phyloP scores from a whole-genome alignment of 2,888 invertebrate genomes.

The Nymphalis c-album region DNA sequence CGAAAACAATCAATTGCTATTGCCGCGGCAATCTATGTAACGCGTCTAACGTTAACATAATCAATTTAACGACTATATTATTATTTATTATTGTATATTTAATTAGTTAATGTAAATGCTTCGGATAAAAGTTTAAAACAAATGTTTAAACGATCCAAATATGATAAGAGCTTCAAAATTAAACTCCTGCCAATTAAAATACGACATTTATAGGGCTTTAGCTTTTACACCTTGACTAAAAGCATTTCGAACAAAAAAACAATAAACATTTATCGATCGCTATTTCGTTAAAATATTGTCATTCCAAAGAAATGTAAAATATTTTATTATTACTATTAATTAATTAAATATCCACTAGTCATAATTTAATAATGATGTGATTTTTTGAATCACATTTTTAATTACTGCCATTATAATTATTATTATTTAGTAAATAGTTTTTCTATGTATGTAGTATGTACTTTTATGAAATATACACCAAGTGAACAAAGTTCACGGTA shows the following conservation, averaged over 20 bases:
- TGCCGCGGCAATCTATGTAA: constrained; percentile 89
- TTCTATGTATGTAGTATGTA: background rate
- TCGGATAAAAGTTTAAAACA: too few relatives aligned
- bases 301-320: constrained; percentile 2
- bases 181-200: background rate
- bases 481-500: constrained; percentile 21
- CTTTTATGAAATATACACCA: background rate
- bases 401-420: constrained; percentile 14
- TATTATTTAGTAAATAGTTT: background rate
- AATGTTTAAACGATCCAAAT: too few relatives aligned
- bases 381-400: constrained; percentile 11
- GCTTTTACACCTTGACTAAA: too few relatives aligned
- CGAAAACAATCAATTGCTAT: constrained; percentile 85
- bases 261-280: background rate
- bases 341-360: constrained; percentile 20
- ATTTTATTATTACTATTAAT: background rate
- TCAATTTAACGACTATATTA: constrained; percentile 25
- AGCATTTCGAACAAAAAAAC: background rate
- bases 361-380: constrained; percentile 18
- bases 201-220: too few relatives aligned
- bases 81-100: constrained; percentile 28
- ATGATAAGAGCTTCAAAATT: background rate
- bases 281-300: constrained; percentile 5
- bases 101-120: constrained; percentile 26
- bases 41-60: constrained; percentile 48